Evolutionary conservation across 2,797 vertebrate genomes (phyloP).

Genomic region (Lutra lutra): DNA sequence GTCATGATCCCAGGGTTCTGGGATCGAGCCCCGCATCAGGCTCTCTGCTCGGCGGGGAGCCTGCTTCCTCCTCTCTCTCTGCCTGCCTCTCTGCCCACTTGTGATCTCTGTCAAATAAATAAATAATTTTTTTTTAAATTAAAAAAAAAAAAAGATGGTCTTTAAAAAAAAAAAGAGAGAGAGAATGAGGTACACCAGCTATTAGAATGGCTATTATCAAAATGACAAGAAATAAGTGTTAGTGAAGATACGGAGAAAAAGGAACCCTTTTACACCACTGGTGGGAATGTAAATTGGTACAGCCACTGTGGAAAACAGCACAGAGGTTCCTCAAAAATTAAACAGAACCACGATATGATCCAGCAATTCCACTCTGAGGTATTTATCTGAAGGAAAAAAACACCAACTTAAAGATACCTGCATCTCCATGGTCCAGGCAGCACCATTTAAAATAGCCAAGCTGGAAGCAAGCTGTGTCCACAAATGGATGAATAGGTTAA

Average conservation of each 20-base stretch:
- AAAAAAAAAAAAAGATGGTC: no score
- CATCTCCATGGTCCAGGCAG: background rate
- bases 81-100: no score
- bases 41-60: no score
- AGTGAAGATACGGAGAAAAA: background rate
- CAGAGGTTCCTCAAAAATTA: background rate
- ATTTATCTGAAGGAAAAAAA: background rate
- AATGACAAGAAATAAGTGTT: background rate
- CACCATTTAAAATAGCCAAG: background rate
- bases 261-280: background rate
- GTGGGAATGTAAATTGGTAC: background rate
- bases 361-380: background rate
- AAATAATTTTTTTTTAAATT: no score
- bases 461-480: background rate
- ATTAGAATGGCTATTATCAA: background rate
- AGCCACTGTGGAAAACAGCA: background rate
- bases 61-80: no score
- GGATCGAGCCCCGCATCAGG: no score
- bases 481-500: background rate
- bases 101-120: no score
- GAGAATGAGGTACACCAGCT: background rate
- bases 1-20: no score
- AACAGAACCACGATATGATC: background rate
- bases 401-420: background rate
- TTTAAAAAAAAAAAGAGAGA: no score